These are phyloP conservation scores for Actenoides lindsayi DNA, from an alignment of 2,113 vertebrate genomes.

Conservation along the genomic window DNA sequence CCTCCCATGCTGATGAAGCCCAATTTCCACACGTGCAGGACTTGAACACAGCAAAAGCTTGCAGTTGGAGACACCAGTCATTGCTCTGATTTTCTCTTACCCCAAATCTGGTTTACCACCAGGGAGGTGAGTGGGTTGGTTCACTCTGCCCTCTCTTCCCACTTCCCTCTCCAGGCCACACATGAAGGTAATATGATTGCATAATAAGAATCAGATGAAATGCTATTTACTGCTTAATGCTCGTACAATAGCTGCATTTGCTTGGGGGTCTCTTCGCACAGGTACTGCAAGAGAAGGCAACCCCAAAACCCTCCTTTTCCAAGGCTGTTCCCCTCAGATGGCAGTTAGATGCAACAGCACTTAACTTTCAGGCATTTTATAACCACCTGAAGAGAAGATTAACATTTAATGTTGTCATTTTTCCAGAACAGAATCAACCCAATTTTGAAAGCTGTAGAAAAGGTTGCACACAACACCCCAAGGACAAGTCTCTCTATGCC, in stretches of 20 bases:
- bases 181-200: background rate
- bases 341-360: background rate
- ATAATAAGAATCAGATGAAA: constrained; percentile 36
- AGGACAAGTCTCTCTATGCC: background rate
- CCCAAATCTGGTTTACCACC: constrained; percentile 4
- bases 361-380: background rate
- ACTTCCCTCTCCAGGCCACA: constrained; percentile 39
- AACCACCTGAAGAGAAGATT: background rate
- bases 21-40: background rate
- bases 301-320: background rate
- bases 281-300: background rate
- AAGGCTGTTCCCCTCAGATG: background rate
- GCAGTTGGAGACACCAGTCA: background rate
- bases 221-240: background rate
- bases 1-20: background rate
- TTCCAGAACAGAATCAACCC: background rate
- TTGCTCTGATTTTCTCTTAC: background rate
- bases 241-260: background rate
- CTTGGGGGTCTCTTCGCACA: background rate
- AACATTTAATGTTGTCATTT: background rate
- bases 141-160: background rate
- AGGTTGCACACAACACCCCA: background rate
- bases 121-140: background rate
- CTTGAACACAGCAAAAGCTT: background rate
- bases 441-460: background rate